A percentile compares a stretch with the other conserved stretches of the same genome.
phyloP scores from a whole-genome alignment of 53 echinoderm and acorn worm genomes.

The Echinometra lucunter region DNA sequence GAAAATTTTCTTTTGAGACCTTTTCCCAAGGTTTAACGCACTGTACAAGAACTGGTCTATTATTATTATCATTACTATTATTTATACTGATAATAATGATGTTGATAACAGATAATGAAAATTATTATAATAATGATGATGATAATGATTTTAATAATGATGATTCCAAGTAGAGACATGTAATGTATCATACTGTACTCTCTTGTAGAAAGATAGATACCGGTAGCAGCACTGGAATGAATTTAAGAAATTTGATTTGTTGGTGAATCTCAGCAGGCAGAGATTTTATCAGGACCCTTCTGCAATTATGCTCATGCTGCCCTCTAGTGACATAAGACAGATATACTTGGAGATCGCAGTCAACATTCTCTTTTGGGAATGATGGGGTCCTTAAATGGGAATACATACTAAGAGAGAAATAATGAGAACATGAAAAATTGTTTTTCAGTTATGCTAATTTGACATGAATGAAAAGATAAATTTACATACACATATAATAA shows the following conservation, averaged over 20 bases:
- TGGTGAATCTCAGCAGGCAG: background rate
- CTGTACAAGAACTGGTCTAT: too few relatives aligned
- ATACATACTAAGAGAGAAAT: background rate
- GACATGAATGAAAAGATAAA: too few relatives aligned
- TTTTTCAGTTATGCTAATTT: too few relatives aligned
- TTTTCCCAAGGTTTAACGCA: too few relatives aligned
- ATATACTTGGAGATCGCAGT: background rate
- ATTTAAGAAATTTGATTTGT: background rate
- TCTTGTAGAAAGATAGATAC: background rate
- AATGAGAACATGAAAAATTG: too few relatives aligned
- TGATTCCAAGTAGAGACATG: background rate
- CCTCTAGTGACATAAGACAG: background rate
- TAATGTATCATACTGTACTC: background rate
- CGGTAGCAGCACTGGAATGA: background rate
- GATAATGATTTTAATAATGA: too few relatives aligned
- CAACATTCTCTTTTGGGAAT: background rate
- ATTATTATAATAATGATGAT: too few relatives aligned
- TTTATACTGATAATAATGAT: too few relatives aligned
- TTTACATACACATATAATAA: too few relatives aligned
- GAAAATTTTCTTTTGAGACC: too few relatives aligned
- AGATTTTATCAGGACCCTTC: background rate
- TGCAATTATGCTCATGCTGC: background rate
- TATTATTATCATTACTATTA: too few relatives aligned
- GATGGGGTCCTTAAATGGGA: background rate
- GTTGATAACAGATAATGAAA: too few relatives aligned